Evolutionary conservation across 2,797 vertebrate species (phyloP).

Genomic region (Ciconia nigra): DNA sequence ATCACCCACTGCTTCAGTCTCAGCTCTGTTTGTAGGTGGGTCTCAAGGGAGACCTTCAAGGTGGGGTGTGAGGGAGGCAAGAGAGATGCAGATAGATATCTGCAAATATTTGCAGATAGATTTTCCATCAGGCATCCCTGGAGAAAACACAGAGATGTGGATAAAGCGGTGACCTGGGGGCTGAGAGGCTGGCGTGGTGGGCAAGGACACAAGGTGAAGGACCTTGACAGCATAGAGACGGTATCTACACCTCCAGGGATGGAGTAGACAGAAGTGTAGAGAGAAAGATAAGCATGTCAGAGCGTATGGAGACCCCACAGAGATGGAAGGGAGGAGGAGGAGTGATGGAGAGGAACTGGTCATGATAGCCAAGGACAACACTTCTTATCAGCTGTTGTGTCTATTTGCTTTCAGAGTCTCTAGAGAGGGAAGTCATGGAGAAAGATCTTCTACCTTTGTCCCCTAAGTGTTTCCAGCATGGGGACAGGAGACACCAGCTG

Average conservation of each 20-base stretch:
- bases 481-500: neutral
- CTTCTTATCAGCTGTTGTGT: neutral
- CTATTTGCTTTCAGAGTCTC: neutral
- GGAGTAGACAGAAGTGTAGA: neutral
- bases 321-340: neutral
- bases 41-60: neutral
- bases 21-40: neutral
- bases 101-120: neutral
- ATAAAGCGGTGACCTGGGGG: accelerated
- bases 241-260: neutral
- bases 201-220: neutral
- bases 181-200: neutral
- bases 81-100: accelerated
- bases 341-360: neutral
- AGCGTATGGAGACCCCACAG: neutral
- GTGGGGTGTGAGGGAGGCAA: neutral
- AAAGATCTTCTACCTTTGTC: neutral
- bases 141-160: neutral
- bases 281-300: too few species aligned
- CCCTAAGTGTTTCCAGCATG: neutral
- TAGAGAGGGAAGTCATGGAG: neutral
- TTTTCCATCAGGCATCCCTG: neutral
- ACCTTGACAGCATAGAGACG: too few species aligned
- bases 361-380: neutral
- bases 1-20: neutral